Evolutionary conservation across 2,888 invertebrate genomes (phyloP).

Genomic region (Labia minor): DNA sequence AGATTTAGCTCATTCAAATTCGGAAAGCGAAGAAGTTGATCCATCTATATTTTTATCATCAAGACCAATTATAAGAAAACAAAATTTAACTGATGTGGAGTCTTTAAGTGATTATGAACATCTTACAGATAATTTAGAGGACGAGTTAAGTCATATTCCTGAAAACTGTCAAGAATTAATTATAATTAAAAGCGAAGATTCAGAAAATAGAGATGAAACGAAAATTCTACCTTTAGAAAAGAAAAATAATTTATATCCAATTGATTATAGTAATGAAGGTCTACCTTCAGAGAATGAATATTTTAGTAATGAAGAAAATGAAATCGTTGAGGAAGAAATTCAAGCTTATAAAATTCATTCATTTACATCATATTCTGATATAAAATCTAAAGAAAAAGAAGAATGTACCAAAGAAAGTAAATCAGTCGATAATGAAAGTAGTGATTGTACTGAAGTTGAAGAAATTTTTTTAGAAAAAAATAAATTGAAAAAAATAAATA

Average conservation of each 20-base stretch:
- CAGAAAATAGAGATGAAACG: conserved; percentile 15
- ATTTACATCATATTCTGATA: background rate
- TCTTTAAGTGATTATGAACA: background rate
- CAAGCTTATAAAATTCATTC: background rate
- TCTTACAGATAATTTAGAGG: background rate
- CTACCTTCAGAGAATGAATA: background rate
- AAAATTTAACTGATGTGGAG: background rate
- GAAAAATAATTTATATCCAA: background rate
- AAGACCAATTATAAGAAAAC: background rate
- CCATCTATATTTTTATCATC: background rate
- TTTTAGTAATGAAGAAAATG: background rate
- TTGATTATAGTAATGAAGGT: background rate
- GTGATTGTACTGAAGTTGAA: too few relatives aligned
- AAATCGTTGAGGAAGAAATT: background rate
- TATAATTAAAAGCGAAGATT: background rate
- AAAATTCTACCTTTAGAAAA: conserved; percentile 24
- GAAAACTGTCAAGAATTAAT: background rate
- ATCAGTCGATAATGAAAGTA: too few relatives aligned
- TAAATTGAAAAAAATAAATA: too few relatives aligned
- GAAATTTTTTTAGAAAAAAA: too few relatives aligned
- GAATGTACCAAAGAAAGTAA: conserved; percentile 14
- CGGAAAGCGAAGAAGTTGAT: conserved; percentile 24
- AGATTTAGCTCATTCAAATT: conserved; percentile 31
- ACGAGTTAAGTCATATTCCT: background rate
- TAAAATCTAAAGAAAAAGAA: conserved; percentile 19